A percentile compares a stretch with the other conserved stretches of the same genome.
Evolutionary conservation across 2,888 invertebrate species (phyloP).

Genomic region (Girardia tigrina): DNA sequence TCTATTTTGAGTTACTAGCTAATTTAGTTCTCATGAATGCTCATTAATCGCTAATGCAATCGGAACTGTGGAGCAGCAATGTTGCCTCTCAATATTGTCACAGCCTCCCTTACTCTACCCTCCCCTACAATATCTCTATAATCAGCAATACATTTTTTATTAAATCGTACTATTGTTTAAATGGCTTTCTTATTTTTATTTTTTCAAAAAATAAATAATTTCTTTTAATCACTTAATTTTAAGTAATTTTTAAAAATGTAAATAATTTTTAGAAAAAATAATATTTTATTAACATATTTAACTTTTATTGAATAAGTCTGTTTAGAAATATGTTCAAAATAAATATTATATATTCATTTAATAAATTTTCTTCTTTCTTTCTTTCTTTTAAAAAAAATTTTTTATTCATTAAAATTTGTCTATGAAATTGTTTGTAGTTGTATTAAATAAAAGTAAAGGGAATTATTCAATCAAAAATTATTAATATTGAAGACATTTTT

Average conservation of each 20-base stretch:
- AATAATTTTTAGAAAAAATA: background rate
- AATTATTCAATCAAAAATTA: conserved; percentile 2
- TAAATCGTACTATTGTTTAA: conserved; percentile 6
- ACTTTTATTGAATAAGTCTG: too few species aligned
- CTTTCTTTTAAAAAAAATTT: too few species aligned
- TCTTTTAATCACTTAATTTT: background rate
- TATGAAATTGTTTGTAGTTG: background rate
- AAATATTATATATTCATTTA: background rate
- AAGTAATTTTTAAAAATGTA: background rate
- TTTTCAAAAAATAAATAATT: background rate
- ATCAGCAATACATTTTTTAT: conserved; percentile 7
- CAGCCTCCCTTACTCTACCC: conserved; percentile 11
- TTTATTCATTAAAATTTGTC: conserved; percentile 3
- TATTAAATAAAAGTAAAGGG: conserved; percentile 23
- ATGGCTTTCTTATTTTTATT: background rate
- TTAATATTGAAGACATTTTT: conserved; percentile 12
- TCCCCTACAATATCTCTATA: background rate
- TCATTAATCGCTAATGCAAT: conserved; percentile 20
- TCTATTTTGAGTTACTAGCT: conserved; percentile 8
- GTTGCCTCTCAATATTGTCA: conserved; percentile 23
- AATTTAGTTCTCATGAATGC: conserved; percentile 23
- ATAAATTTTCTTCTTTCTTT: background rate
- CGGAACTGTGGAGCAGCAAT: conserved; percentile 23
- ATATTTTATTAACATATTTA: too few species aligned
- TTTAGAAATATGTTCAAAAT: background rate